Evolutionary conservation across 2,888 invertebrate species (phyloP).

Genomic region (Hydriomena furcata): DNA sequence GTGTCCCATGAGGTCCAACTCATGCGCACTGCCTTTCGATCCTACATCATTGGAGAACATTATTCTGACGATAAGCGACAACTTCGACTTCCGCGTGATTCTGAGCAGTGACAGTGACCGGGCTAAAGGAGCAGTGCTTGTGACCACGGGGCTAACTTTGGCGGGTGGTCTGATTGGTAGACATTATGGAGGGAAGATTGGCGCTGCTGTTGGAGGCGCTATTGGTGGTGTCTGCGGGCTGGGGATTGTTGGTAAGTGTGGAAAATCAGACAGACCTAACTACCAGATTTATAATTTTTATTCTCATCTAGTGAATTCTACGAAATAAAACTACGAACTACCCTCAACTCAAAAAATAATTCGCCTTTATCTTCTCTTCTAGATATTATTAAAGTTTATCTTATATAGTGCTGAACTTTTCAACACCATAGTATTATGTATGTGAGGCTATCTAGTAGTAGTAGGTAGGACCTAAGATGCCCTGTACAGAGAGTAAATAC

Average conservation of each 20-base stretch:
- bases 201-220: slow-evolving; percentile 67
- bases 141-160: slow-evolving; percentile 65
- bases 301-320: no score
- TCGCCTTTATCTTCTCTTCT: no score
- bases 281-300: no score
- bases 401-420: no score
- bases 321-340: neutral
- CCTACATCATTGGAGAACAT: slow-evolving; percentile 59
- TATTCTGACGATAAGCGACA: slow-evolving; percentile 62
- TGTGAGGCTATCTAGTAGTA: no score
- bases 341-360: slow-evolving; percentile 8
- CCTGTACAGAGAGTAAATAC: no score
- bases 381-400: no score
- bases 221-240: slow-evolving; percentile 71
- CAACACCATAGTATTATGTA: no score
- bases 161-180: slow-evolving; percentile 69
- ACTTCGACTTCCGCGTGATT: slow-evolving; percentile 68
- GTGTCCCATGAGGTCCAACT: slow-evolving; percentile 42
- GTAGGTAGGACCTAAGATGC: no score
- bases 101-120: slow-evolving; percentile 52
- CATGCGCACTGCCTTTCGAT: slow-evolving; percentile 58
- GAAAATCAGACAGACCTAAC: no score
- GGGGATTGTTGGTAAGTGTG: slow-evolving; percentile 64
- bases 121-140: slow-evolving; percentile 52
- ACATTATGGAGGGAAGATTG: slow-evolving; percentile 69